These are phyloP conservation scores for Cyphomyrmex costatus DNA, from an alignment of 1,140 invertebrate species.

Conservation along the genomic window DNA sequence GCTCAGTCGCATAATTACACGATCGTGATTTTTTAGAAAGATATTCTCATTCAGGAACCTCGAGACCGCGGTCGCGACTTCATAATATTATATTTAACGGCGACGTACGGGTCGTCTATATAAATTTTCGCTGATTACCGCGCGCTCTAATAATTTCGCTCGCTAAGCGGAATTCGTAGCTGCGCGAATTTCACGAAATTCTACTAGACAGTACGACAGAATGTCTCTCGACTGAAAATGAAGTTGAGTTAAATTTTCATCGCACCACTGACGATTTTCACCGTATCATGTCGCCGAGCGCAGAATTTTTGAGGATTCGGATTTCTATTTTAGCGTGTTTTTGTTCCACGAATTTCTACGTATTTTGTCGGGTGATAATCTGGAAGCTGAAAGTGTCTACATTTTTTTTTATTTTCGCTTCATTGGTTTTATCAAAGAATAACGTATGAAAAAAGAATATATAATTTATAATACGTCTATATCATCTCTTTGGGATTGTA, in stretches of 20 bases:
- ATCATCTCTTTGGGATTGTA: not conserved
- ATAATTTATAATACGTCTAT: slow-evolving; percentile 3
- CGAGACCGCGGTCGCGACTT: slow-evolving; percentile 23
- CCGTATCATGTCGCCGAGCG: slow-evolving; percentile 24
- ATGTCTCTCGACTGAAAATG: slow-evolving; percentile 57
- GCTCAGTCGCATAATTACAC: slow-evolving; percentile 34
- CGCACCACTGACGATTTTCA: slow-evolving; percentile 55
- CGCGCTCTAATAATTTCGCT: slow-evolving; percentile 59
- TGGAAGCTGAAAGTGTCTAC: slow-evolving; percentile 2
- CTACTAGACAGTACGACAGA: slow-evolving; percentile 56
- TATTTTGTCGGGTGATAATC: not conserved
- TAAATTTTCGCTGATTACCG: slow-evolving; percentile 62
- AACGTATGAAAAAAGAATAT: not conserved
- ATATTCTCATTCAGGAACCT: slow-evolving; percentile 17
- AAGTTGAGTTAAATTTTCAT: slow-evolving; percentile 59
- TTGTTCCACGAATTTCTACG: slow-evolving; percentile 15
- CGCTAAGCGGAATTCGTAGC: slow-evolving; percentile 61
- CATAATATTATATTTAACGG: slow-evolving; percentile 59
- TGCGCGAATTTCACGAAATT: slow-evolving; percentile 54
- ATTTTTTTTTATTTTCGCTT: slow-evolving; percentile 27
- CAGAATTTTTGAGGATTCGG: slow-evolving; percentile 52
- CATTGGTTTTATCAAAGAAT: slow-evolving; percentile 32
- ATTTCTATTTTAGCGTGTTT: slow-evolving; percentile 49
- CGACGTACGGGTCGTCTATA: slow-evolving; percentile 60
- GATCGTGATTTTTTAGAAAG: slow-evolving; percentile 43